Conservation (phyloP, 2,888 invertebrate genomes). For the Leucophenga montana region DNA sequence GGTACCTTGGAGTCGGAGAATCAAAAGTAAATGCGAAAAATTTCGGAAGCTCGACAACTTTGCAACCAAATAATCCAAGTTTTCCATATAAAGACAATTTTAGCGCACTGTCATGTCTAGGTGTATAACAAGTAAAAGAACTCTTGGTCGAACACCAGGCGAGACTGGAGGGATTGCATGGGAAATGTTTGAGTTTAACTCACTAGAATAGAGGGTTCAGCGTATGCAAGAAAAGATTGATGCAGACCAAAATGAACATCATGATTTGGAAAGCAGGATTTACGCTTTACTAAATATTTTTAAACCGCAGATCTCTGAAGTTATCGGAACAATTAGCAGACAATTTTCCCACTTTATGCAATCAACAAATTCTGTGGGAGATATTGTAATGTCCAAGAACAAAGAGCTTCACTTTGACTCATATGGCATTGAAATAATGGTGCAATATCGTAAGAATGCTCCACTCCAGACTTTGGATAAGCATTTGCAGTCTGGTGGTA, state of each 20-base stretch:
- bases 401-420: slow-evolving; percentile 83
- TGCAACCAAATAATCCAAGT: slow-evolving; percentile 76
- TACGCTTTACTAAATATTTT: slow-evolving; percentile 77
- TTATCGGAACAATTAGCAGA: slow-evolving; percentile 80
- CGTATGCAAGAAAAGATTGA: slow-evolving; percentile 74
- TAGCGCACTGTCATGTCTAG: slow-evolving; percentile 74
- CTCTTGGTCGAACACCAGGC: slow-evolving; percentile 77
- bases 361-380: slow-evolving; percentile 87
- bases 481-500: too few species aligned
- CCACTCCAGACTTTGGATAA: slow-evolving; percentile 84
- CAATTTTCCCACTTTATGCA: slow-evolving; percentile 86
- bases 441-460: slow-evolving; percentile 88
- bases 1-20: too few species aligned
- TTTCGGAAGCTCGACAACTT: slow-evolving; percentile 75
- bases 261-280: slow-evolving; percentile 74
- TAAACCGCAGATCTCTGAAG: slow-evolving; percentile 78
- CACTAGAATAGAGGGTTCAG: slow-evolving; percentile 75
- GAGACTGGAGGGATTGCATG: slow-evolving; percentile 78
- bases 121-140: slow-evolving; percentile 75
- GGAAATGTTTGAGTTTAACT: slow-evolving; percentile 78
- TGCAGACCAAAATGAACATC: slow-evolving; percentile 72
- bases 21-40: slow-evolving; percentile 75
- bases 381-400: slow-evolving; percentile 79
- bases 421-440: slow-evolving; percentile 90
- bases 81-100: slow-evolving; percentile 77